Conservation (phyloP, 2,888 invertebrate species). For the Acleris laterana region DNA sequence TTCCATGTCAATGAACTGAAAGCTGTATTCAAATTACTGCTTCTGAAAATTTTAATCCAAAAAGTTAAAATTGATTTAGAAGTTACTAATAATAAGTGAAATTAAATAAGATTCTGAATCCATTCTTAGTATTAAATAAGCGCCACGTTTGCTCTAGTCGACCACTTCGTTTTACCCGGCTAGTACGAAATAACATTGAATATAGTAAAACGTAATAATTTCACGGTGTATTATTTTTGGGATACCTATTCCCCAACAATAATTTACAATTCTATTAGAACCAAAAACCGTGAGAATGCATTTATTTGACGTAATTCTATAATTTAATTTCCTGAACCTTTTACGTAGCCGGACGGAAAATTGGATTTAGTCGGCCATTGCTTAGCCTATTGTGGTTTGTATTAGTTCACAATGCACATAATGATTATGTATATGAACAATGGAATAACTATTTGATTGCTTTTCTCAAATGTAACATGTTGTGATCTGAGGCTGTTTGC, state of each 20-base stretch:
- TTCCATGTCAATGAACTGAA: conserved; percentile 7
- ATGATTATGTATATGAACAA: too few relatives aligned
- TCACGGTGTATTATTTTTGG: too few relatives aligned
- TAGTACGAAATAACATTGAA: too few relatives aligned
- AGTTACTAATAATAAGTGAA: conserved; percentile 1
- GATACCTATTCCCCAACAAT: background rate
- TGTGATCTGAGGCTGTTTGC: too few relatives aligned
- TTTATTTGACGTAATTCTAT: background rate
- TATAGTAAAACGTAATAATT: too few relatives aligned
- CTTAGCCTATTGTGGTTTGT: too few relatives aligned
- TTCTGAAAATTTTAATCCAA: conserved; percentile 11
- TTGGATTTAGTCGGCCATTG: background rate
- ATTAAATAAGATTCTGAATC: background rate
- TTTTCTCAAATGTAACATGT: too few relatives aligned
- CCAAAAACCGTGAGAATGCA: background rate
- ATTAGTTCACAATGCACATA: too few relatives aligned
- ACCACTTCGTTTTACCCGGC: too few relatives aligned
- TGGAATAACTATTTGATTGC: too few relatives aligned
- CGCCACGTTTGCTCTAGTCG: too few relatives aligned
- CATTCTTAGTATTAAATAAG: background rate
- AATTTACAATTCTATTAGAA: background rate
- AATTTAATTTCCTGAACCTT: background rate
- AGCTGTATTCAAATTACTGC: conserved; percentile 13
- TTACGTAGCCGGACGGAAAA: background rate
- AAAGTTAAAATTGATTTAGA: conserved; percentile 23